Percentiles rank a stretch among this genome's conserved stretches.
Evolutionary conservation across 2,113 vertebrate species (phyloP).

Genomic region (Osmerus eperlanus): DNA sequence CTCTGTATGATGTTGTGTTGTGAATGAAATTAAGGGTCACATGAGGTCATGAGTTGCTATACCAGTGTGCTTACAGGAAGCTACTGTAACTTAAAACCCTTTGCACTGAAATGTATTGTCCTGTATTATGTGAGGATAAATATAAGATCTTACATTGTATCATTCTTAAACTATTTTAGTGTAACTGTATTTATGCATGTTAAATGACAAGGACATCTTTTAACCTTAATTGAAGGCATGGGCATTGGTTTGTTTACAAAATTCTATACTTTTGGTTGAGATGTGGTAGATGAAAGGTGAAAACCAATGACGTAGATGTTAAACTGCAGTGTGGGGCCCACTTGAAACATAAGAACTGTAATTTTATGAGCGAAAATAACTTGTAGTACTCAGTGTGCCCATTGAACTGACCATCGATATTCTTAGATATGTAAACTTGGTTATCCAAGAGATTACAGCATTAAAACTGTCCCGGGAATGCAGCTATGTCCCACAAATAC

Average conservation of each 20-base stretch:
- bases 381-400: constrained; percentile 40
- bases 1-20: too few species aligned
- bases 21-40: too few species aligned
- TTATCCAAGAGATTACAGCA: constrained; percentile 51
- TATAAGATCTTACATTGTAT: too few species aligned
- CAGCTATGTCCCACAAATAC: neutral
- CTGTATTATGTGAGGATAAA: too few species aligned
- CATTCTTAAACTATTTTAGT: too few species aligned
- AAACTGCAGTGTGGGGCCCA: constrained; percentile 27
- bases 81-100: too few species aligned
- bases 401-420: constrained; percentile 63
- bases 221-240: too few species aligned
- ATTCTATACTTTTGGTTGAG: constrained; percentile 26
- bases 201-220: neutral
- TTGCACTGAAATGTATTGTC: too few species aligned
- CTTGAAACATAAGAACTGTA: constrained; percentile 72
- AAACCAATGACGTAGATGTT: constrained; percentile 42
- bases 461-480: constrained; percentile 34
- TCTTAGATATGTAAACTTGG: constrained; percentile 58
- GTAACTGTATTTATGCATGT: neutral
- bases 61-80: too few species aligned
- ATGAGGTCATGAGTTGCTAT: too few species aligned
- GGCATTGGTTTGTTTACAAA: too few species aligned
- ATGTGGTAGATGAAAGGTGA: constrained; percentile 60
- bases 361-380: constrained; percentile 76